Evolutionary conservation across 2,888 invertebrate genomes (phyloP).

Genomic region (Drosophila infuscata): DNA sequence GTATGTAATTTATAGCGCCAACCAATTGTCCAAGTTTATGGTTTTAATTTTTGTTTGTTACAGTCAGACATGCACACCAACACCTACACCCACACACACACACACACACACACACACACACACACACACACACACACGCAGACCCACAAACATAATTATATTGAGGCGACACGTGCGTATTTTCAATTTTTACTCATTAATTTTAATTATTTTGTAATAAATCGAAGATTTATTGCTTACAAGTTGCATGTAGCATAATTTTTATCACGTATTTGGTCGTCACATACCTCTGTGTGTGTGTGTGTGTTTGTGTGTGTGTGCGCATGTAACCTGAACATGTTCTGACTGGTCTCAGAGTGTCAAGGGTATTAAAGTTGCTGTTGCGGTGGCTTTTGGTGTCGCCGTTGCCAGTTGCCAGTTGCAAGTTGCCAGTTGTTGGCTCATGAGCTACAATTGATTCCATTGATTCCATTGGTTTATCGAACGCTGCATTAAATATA

Average conservation of each 20-base stretch:
- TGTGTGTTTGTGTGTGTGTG: constrained; percentile 5
- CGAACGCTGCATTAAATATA: not conserved
- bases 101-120: constrained; percentile 14
- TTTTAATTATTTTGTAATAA: constrained; percentile 81
- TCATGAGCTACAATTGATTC: constrained; percentile 24
- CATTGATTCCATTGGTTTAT: constrained; percentile 13
- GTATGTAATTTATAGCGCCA: constrained; percentile 48
- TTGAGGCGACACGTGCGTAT: constrained; percentile 66
- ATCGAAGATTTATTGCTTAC: constrained; percentile 79
- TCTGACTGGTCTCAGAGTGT: constrained; percentile 17
- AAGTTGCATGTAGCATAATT: constrained; percentile 72
- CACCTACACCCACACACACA: constrained; percentile 13
- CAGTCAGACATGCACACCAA: constrained; percentile 10
- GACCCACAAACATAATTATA: constrained; percentile 17
- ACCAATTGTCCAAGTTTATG: constrained; percentile 71
- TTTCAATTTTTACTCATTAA: constrained; percentile 80
- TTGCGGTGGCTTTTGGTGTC: constrained; percentile 46
- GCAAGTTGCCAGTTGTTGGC: not conserved
- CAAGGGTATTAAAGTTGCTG: constrained; percentile 36
- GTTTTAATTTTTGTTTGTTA: constrained; percentile 61
- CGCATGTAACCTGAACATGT: constrained; percentile 14
- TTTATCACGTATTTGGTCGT: constrained; percentile 66
- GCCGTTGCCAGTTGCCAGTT: constrained; percentile 3
- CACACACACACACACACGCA: constrained; percentile 19
- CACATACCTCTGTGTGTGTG: not conserved